Evolutionary conservation across 1,140 invertebrate species (phyloP).

Genomic region (Limonius californicus): DNA sequence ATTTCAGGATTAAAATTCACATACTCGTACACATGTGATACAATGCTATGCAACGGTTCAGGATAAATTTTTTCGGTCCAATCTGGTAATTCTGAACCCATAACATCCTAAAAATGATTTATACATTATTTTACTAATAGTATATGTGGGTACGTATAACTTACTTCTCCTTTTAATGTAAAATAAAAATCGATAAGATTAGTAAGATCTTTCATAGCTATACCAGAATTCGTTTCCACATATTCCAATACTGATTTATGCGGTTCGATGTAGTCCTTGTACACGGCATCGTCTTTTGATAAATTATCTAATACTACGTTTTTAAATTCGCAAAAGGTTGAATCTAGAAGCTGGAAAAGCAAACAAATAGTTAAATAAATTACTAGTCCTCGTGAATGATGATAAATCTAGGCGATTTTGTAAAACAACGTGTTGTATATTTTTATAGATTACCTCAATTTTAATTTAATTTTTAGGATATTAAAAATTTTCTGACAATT

Average conservation of each 20-base stretch:
- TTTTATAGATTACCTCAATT: too few species aligned
- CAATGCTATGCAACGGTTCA: conserved; percentile 25
- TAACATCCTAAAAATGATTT: conserved; percentile 22
- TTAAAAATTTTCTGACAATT: too few species aligned
- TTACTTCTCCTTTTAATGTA: conserved; percentile 29
- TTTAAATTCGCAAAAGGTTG: conserved; percentile 19
- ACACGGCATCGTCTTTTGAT: conserved; percentile 18
- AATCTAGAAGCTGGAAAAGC: conserved; percentile 29
- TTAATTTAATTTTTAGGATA: too few species aligned
- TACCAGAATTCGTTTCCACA: conserved; percentile 34
- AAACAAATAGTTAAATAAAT: neutral
- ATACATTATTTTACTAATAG: neutral
- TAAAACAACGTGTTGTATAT: too few species aligned
- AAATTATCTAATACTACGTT: conserved; percentile 16
- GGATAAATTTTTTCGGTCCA: conserved; percentile 40
- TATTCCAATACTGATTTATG: conserved; percentile 30
- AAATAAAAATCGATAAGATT: conserved; percentile 36
- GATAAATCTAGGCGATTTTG: too few species aligned
- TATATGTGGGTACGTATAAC: too few species aligned
- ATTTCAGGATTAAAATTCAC: conserved; percentile 24
- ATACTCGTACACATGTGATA: conserved; percentile 30
- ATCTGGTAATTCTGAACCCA: conserved; percentile 36
- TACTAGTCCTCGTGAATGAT: too few species aligned
- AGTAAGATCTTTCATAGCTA: conserved; percentile 23
- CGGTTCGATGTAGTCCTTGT: conserved; percentile 30